Conservation (phyloP, 1,140 invertebrate species). For the Drosophila biarmipes region DNA sequence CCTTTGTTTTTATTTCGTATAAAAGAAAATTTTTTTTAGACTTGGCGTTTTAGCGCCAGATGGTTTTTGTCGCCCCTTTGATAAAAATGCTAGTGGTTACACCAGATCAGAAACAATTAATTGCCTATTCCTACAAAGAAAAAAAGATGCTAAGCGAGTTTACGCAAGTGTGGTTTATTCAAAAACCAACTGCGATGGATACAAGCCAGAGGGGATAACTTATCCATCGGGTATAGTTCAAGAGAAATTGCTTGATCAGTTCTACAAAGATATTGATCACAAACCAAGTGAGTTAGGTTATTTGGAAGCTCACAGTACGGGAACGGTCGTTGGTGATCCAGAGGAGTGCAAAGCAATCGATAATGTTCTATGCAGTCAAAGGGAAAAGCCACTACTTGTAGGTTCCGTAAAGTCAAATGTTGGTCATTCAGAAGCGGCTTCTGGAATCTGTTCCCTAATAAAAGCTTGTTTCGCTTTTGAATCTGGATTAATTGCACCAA, state of each 20-base stretch:
- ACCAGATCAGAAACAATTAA: constrained; percentile 91
- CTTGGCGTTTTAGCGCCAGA: constrained; percentile 94
- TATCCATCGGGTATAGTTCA: constrained; percentile 95
- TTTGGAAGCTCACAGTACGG: constrained; percentile 96
- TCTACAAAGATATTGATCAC: constrained; percentile 94
- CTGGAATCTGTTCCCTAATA: constrained; percentile 92
- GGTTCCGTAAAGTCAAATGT: constrained; percentile 97
- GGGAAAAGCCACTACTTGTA: constrained; percentile 90
- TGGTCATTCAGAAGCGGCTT: constrained; percentile 96
- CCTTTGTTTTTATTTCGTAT: neutral
- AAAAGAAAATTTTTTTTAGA: constrained; percentile 76
- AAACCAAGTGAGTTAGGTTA: constrained; percentile 90
- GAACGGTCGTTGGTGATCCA: constrained; percentile 92
- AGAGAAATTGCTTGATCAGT: constrained; percentile 90
- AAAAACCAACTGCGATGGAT: constrained; percentile 94
- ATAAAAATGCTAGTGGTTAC: constrained; percentile 92
- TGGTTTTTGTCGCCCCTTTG: constrained; percentile 95
- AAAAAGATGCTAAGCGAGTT: constrained; percentile 90
- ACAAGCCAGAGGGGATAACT: constrained; percentile 95
- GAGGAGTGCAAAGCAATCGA: constrained; percentile 95
- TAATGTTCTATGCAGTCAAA: constrained; percentile 90
- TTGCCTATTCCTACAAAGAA: constrained; percentile 92
- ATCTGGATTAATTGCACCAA: constrained; percentile 90
- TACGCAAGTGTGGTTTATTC: constrained; percentile 87
- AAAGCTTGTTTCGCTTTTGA: constrained; percentile 93